Conservation (phyloP, 2,888 invertebrate genomes). For the Hirtodrosophila cameraria region DNA sequence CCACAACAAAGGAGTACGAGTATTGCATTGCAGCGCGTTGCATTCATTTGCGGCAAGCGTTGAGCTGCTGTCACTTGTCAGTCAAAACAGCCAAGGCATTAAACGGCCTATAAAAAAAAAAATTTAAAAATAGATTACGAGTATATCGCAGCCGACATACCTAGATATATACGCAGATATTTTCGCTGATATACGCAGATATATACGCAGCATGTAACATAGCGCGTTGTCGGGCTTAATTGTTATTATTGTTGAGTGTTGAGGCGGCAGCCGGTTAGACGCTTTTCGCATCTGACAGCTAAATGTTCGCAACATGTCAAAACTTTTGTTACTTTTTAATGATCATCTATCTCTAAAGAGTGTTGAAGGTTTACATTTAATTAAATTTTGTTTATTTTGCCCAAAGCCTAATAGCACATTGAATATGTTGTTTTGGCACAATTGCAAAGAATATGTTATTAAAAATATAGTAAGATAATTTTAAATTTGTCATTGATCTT, state of each 20-base stretch:
- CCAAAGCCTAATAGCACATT: no score
- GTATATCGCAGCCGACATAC: constrained; percentile 34
- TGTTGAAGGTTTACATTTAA: constrained; percentile 47
- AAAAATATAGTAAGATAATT: background rate
- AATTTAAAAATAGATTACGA: constrained; percentile 65
- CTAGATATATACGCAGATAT: background rate
- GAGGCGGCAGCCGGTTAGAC: constrained; percentile 33
- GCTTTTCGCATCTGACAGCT: constrained; percentile 61
- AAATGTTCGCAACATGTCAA: constrained; percentile 71
- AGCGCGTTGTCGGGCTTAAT: constrained; percentile 62
- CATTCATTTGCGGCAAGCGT: constrained; percentile 33
- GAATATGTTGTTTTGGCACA: no score
- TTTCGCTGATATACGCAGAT: background rate
- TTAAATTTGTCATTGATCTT: background rate
- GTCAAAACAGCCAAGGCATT: constrained; percentile 61
- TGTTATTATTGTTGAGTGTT: constrained; percentile 66
- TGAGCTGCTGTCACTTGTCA: constrained; percentile 70
- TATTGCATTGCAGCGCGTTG: constrained; percentile 40
- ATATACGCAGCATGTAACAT: constrained; percentile 34
- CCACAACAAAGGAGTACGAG: constrained; percentile 58
- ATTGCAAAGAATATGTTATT: background rate
- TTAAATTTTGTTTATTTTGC: constrained; percentile 42
- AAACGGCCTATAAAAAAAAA: constrained; percentile 60
- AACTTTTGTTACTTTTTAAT: constrained; percentile 64
- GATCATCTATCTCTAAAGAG: constrained; percentile 42